These are phyloP conservation scores for rabbit (Oryctolagus cuniculus) DNA, from an alignment of 2,113 vertebrate genomes.

Conservation along the genomic window DNA sequence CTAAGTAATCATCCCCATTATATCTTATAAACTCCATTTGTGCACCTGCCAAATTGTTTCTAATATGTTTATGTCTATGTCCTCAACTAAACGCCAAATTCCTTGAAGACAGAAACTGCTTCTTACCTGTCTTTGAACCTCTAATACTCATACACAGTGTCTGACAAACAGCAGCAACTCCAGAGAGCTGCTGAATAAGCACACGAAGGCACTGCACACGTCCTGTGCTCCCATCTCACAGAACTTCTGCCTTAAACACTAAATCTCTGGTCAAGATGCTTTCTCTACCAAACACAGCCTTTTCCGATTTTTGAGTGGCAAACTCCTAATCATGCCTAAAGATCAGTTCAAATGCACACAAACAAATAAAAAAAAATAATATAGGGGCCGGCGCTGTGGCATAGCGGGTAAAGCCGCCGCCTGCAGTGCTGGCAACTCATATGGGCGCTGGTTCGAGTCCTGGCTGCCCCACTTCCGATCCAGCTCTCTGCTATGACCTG, in stretches of 20 bases:
- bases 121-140: constrained; percentile 17
- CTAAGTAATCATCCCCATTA: background rate
- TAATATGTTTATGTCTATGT: constrained; percentile 23
- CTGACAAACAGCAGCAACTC: background rate
- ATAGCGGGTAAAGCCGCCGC: too few relatives aligned
- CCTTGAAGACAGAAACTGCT: background rate
- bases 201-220: background rate
- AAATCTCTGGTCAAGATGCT: background rate
- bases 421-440: too few relatives aligned
- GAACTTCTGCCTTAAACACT: background rate
- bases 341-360: constrained; percentile 29
- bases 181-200: background rate
- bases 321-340: background rate
- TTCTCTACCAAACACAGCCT: background rate
- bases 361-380: background rate
- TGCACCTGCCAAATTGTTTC: background rate
- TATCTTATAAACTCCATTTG: background rate
- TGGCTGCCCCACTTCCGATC: too few relatives aligned
- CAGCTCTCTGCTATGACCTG: too few relatives aligned
- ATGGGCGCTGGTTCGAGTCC: too few relatives aligned
- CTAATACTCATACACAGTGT: background rate
- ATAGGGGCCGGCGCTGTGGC: too few relatives aligned
- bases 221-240: background rate
- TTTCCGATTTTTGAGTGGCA: background rate
- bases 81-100: background rate